A percentile compares a stretch with the other conserved stretches of the same genome.
These are phyloP conservation scores for Perodicticus potto DNA, from an alignment of 2,797 vertebrate species.

Conservation along the genomic window DNA sequence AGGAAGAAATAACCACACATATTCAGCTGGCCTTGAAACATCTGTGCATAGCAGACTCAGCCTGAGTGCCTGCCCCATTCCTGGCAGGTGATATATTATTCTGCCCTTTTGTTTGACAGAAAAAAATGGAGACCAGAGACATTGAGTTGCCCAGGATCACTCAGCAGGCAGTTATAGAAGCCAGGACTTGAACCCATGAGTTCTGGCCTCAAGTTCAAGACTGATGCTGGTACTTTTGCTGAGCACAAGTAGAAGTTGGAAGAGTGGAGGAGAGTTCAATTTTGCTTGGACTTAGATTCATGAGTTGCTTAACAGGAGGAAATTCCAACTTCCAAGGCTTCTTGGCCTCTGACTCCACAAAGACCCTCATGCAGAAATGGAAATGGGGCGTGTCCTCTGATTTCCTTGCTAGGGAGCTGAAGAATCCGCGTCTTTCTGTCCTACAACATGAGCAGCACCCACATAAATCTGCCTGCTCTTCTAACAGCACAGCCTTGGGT, in stretches of 20 bases:
- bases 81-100: background rate
- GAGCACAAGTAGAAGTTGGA: background rate
- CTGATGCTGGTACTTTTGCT: background rate
- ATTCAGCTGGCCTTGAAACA: background rate
- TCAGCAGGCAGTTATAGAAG: background rate
- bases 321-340: background rate
- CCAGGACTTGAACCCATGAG: rapidly evolving
- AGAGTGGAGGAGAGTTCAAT: rapidly evolving
- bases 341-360: background rate
- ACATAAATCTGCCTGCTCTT: rapidly evolving
- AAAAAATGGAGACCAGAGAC: background rate
- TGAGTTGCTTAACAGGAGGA: background rate
- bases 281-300: background rate
- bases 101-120: background rate
- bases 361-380: rapidly evolving
- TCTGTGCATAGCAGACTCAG: background rate
- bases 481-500: background rate
- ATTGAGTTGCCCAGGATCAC: background rate
- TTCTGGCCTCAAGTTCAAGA: background rate
- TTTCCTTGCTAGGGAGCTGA: background rate
- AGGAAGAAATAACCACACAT: rapidly evolving
- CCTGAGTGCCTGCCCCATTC: rapidly evolving
- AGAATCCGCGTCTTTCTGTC: rapidly evolving
- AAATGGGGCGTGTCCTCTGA: rapidly evolving
- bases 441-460: background rate